These are phyloP conservation scores for Hiodon tergisus DNA, from an alignment of 2,113 vertebrate genomes.

Conservation along the genomic window DNA sequence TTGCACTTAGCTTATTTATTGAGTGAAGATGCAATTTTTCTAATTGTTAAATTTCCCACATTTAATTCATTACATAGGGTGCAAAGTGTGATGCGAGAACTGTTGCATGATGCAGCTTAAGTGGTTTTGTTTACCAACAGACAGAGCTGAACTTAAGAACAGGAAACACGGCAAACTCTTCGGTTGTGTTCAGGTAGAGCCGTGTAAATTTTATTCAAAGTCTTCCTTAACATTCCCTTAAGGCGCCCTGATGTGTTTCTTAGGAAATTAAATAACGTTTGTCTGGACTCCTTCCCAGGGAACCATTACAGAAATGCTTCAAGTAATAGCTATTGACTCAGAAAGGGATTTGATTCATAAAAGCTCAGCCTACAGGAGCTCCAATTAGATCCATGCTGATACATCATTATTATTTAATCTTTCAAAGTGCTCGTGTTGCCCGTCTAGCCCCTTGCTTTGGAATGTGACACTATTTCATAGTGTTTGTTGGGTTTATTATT, in stretches of 20 bases:
- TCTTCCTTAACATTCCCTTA: slow-evolving; percentile 7
- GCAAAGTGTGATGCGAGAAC: not conserved
- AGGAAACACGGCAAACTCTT: not conserved
- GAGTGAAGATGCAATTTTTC: not conserved
- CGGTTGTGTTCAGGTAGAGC: not conserved
- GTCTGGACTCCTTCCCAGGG: slow-evolving; percentile 29
- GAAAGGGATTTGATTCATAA: slow-evolving; percentile 26
- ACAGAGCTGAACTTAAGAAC: not conserved
- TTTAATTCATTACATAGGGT: not conserved
- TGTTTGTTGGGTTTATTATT: slow-evolving; percentile 15
- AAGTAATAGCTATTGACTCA: slow-evolving; percentile 30
- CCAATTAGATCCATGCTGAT: slow-evolving; percentile 28
- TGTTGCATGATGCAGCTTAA: not conserved
- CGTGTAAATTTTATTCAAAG: slow-evolving; percentile 12
- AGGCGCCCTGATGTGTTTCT: slow-evolving; percentile 29
- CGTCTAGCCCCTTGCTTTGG: slow-evolving; percentile 15
- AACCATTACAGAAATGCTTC: slow-evolving; percentile 25
- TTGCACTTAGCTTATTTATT: slow-evolving; percentile 3
- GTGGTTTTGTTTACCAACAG: not conserved
- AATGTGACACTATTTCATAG: slow-evolving; percentile 14
- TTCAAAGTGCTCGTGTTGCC: slow-evolving; percentile 28
- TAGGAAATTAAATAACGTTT: slow-evolving; percentile 27
- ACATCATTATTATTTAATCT: slow-evolving; percentile 35
- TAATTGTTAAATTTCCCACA: not conserved
- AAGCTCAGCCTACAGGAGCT: slow-evolving; percentile 7